Evolutionary conservation across 2,797 vertebrate genomes (phyloP), one percentile per base, ranked within the genome.

Genomic region (Rhinatrema bivittatum): DNA sequence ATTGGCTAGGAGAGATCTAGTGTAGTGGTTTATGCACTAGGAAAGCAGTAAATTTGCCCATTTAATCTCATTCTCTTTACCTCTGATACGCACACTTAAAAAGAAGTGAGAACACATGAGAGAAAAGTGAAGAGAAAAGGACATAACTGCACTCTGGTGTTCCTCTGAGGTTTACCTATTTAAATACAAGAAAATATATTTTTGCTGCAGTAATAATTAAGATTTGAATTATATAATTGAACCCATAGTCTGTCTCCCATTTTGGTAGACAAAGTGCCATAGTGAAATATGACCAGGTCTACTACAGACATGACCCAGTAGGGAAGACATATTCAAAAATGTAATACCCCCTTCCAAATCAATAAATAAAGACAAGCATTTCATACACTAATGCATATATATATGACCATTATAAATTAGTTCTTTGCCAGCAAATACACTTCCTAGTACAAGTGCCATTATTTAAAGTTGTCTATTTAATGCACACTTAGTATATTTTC

Each of bases 311-410:
- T 61, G 51, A 65, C 47, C 64, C 60, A 75, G 72, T 78, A 75
- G 81, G 74, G 69, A 68, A 79, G 78, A 81, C 36, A 2, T 74
- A 74, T 68, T 84, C 62, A 78, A 71, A 78, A 81, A 77, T 75
- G 79, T 72, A 82, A 76, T 43, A 74, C 76, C 68, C 69, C 53
- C 70, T 70, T 76, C 77, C 78, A 77, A 81, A 81, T 86, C 84
- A 84, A 79, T 86, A 84, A 85, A 83, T 79, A 82, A 77, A 79
- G 82, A 84, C 82, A 83, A 79, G 79, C 68, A 75, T 79, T 78
- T 81, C 82, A 81, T 79, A 80, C 70, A 75, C 81, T 84, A 85
- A 82, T 84, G 81, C 79, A 78, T 84, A 81, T 82, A 85, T 82
- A 78, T 76, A 72, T 79, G 81, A 73, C 80, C 66, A 82, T 81